These are phyloP conservation scores for Leucania comma DNA, from an alignment of 2,888 invertebrate species.

Conservation along the genomic window DNA sequence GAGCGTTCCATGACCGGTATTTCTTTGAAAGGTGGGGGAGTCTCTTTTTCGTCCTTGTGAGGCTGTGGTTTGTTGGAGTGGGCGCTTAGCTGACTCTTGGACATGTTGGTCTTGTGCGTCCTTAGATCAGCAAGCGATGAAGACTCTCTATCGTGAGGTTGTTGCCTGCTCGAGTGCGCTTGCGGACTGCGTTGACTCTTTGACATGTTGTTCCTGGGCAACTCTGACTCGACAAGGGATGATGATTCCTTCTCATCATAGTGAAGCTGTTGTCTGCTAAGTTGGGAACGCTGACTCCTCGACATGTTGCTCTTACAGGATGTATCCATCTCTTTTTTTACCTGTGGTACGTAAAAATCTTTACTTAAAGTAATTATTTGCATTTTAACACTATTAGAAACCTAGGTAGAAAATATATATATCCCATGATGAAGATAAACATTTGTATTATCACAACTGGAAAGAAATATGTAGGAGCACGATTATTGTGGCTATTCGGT, in stretches of 20 bases:
- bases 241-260: slow-evolving; percentile 50
- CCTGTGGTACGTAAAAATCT: slow-evolving; percentile 29
- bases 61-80: slow-evolving; percentile 50
- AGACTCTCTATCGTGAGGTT: slow-evolving; percentile 23
- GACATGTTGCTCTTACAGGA: slow-evolving; percentile 47
- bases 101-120: slow-evolving; percentile 33
- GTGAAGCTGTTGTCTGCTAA: slow-evolving; percentile 46
- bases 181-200: slow-evolving; percentile 40
- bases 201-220: slow-evolving; percentile 46
- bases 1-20: slow-evolving; percentile 91
- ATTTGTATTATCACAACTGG: not conserved
- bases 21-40: slow-evolving; percentile 53
- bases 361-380: not conserved
- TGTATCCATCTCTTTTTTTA: slow-evolving; percentile 69
- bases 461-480: not conserved
- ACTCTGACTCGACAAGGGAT: slow-evolving; percentile 37
- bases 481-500: not conserved
- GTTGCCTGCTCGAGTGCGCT: slow-evolving; percentile 49
- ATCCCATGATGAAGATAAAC: not conserved
- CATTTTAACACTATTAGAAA: not conserved
- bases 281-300: slow-evolving; percentile 40
- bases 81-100: slow-evolving; percentile 39
- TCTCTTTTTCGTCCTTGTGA: slow-evolving; percentile 43
- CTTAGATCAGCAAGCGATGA: slow-evolving; percentile 56
- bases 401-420: not conserved